phyloP scores from a whole-genome alignment of 2,113 vertebrate species.

The Eonycteris spelaea region DNA sequence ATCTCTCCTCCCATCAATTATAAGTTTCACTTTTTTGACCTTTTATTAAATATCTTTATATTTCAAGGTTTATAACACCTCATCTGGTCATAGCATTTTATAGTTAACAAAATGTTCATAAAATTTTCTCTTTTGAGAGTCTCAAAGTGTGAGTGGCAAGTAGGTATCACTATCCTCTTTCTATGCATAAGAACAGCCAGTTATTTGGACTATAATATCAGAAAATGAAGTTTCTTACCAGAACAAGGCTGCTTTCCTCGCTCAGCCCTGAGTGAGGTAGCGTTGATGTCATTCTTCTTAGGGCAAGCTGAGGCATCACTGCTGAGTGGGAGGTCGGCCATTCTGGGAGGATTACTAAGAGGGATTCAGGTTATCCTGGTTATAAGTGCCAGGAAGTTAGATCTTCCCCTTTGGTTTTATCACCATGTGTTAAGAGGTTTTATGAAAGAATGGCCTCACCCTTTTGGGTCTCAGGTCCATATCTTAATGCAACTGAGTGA shows the following conservation, averaged over 20 bases:
- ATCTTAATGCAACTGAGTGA: not conserved
- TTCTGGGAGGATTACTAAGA: not conserved
- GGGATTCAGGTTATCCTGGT: constrained; percentile 47
- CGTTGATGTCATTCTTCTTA: not conserved
- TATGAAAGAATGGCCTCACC: constrained; percentile 41
- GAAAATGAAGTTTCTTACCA: not conserved
- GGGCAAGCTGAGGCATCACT: not conserved
- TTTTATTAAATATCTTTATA: not conserved
- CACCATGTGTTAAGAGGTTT: not conserved
- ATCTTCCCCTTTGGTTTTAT: not conserved
- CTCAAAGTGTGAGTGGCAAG: not conserved
- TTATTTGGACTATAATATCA: not conserved
- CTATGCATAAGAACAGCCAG: not conserved
- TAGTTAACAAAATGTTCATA: not conserved
- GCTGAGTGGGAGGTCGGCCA: constrained; percentile 26
- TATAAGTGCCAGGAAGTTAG: constrained; percentile 21
- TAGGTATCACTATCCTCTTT: not conserved
- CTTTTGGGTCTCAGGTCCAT: not conserved
- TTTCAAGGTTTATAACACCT: not conserved
- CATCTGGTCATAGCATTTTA: not conserved
- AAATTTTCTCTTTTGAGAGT: not conserved
- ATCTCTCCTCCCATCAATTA: not conserved
- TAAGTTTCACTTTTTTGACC: not conserved
- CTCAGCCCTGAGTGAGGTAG: not conserved
- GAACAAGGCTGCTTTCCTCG: not conserved